A percentile compares a stretch with the other conserved stretches of the same genome.
phyloP scores from a whole-genome alignment of 2,888 invertebrate genomes.

The Erannis defoliaria region DNA sequence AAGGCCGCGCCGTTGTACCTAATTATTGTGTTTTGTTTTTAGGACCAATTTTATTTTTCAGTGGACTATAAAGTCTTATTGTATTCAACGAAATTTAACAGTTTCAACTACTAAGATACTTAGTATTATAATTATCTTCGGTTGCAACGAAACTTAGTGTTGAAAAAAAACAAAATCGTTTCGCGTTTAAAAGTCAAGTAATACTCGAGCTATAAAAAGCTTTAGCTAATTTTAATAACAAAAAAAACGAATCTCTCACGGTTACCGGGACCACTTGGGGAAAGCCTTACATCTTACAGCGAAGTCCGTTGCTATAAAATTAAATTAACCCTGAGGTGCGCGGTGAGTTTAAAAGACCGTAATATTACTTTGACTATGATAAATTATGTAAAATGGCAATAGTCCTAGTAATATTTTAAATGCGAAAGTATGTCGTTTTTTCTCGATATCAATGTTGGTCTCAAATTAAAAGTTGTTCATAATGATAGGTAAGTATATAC shows the following conservation, averaged over 20 bases:
- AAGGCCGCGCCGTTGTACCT: too few relatives aligned
- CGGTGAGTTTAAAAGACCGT: neutral
- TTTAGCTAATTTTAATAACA: slow-evolving; percentile 22
- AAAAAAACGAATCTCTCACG: slow-evolving; percentile 15
- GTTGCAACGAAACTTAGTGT: neutral
- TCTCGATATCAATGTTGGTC: too few relatives aligned
- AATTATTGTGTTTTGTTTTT: too few relatives aligned
- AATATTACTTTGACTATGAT: neutral
- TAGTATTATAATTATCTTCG: too few relatives aligned
- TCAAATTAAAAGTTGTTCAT: too few relatives aligned
- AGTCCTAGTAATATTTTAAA: too few relatives aligned
- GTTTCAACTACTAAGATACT: too few relatives aligned
- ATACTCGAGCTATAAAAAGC: slow-evolving; percentile 12
- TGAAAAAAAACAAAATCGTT: neutral
- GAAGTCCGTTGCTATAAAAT: slow-evolving; percentile 7
- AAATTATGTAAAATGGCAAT: neutral
- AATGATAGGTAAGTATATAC: too few relatives aligned
- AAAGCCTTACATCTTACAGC: slow-evolving; percentile 11
- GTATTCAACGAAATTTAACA: too few relatives aligned
- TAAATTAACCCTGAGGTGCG: slow-evolving; percentile 6
- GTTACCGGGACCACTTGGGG: neutral
- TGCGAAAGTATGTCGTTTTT: too few relatives aligned
- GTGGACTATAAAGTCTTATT: too few relatives aligned
- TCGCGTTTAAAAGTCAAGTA: slow-evolving; percentile 4
- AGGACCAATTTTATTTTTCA: too few relatives aligned